Evolutionary conservation across 2,113 vertebrate species (phyloP), one percentile per base, ranked within the genome.

Genomic region (Leucopternis melanops): DNA sequence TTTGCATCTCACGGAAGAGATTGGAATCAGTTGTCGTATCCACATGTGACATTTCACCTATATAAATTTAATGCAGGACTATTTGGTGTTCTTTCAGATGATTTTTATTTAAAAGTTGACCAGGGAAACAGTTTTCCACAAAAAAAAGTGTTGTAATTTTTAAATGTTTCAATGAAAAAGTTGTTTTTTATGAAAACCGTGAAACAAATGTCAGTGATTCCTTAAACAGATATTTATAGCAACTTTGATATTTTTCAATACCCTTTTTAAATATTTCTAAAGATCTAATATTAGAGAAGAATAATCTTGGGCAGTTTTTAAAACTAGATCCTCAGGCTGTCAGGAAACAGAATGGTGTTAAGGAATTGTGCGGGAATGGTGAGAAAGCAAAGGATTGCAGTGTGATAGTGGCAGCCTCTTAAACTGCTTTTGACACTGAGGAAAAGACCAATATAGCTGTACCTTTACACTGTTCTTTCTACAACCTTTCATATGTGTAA

Each of bases 161-260:
- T 9, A 38, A 63, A n/a, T 2, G 3, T 74, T 81, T 42, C 31
- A 36, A 17, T n/a, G 10, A 85, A 81, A 55, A 55, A 4, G 2
- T 1, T 3, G 0, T 2, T 29, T 90, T 73, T 59, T 16, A 32
- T 65, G 40, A 70, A 61, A 66, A 57, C 5, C 1, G 0, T 19
- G 17, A 63, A 80, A 6, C 16, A 70, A 85, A 32, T 9, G 17
- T 11, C 42, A 77, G 29, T 19, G 74, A 59, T 66, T 78, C 29
- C 55, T 94, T 63, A 61, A 38, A 52, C 11, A 47, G 36, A 3
- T 57, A 38, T 57, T 82, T 88, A 38, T 32, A 57, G 50, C 40
- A 47, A 40, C 38, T 26, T 14, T 7, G 32, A 29, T 23, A 23
- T 65, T 87, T 87, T 69, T 42, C 81, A 40, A 10, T 47, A 50